Evolutionary conservation across 1,140 invertebrate genomes (phyloP).

Genomic region (Temnothorax curvispinosus): DNA sequence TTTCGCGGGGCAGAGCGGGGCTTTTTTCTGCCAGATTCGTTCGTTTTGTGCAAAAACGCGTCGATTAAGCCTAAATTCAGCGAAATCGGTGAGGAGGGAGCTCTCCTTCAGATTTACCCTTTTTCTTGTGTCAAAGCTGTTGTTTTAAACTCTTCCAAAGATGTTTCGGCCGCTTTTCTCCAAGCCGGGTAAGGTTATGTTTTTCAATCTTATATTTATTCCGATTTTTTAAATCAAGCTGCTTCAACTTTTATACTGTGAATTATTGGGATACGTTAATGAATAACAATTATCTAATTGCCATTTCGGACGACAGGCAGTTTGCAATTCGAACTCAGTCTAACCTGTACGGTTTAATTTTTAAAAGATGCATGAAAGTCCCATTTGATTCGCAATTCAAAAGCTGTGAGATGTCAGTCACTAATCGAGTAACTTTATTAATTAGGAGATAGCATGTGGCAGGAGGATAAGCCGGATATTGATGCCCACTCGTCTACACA

Average conservation of each 20-base stretch:
- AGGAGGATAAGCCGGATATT: conserved; percentile 88
- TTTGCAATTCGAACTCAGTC: not conserved
- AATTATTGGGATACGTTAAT: not conserved
- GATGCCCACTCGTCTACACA: conserved; percentile 88
- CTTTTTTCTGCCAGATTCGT: too few species aligned
- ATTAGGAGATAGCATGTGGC: conserved; percentile 84
- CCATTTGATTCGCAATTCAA: not conserved
- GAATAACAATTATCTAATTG: not conserved
- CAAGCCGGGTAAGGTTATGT: conserved; percentile 76
- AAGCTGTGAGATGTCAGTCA: not conserved
- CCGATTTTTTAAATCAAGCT: not conserved
- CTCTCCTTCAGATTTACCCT: too few species aligned
- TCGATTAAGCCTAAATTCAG: too few species aligned
- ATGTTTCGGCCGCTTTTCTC: conserved; percentile 78
- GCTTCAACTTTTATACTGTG: not conserved
- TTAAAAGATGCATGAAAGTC: not conserved
- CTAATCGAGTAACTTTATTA: conserved; percentile 23
- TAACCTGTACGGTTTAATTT: not conserved
- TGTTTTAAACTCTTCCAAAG: conserved; percentile 8
- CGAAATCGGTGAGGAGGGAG: too few species aligned
- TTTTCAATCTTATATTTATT: not conserved
- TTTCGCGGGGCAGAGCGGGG: too few species aligned
- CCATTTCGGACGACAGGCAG: not conserved
- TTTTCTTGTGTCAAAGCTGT: not conserved
- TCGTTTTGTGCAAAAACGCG: too few species aligned